Evolutionary conservation across 2,113 vertebrate species (phyloP), one percentile per base, ranked within the genome.

Genomic region (Cephalopholis sonnerati): DNA sequence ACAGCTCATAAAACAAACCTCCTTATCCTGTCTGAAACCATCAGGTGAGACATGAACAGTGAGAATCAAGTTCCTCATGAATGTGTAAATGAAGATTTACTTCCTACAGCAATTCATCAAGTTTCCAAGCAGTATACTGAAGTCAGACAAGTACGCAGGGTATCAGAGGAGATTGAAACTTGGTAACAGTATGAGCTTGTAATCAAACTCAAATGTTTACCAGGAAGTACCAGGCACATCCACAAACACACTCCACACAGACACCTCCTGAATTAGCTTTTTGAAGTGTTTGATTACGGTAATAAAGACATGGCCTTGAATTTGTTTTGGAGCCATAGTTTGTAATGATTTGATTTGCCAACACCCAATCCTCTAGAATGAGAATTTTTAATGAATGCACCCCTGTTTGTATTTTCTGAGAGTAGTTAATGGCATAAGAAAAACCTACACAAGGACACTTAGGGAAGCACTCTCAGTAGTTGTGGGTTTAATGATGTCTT

Each of bases 171-270:
- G 7, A 62, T 6, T 22, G 51, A 54, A 48, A 13, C 65, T 39
- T 24, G 4, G 13, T 46, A 67, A 59, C 48, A 48, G 36, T 55
- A 25, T 63, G 50, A 78, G 62, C 63, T 58, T 58, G 50, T 68
- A 79, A 81, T 82, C n/a, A 84, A 74, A 68, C 25, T 24, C 69
- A 82, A 54, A 75, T 81, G 72, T 64, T 72, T 63, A 29, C 51
- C 44, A 2, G 18, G 9, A 50, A 71, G n/a, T 25, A 32, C 4
- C 10, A 24, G 13, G 2, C 39, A 48, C 17, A 77, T 7, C 15
- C 57, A 73, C 48, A 55, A 54, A 61, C 32, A 70, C 44, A 48
- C 24, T 67, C 59, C 18, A 39, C 41, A 13, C 48, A 20, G 64
- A 80, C 3, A 12, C 17, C 12, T 70, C 36, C 36, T 55, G 44